These are phyloP conservation scores for Hypanus sabinus DNA, from an alignment of 2,113 vertebrate species.

Conservation along the genomic window DNA sequence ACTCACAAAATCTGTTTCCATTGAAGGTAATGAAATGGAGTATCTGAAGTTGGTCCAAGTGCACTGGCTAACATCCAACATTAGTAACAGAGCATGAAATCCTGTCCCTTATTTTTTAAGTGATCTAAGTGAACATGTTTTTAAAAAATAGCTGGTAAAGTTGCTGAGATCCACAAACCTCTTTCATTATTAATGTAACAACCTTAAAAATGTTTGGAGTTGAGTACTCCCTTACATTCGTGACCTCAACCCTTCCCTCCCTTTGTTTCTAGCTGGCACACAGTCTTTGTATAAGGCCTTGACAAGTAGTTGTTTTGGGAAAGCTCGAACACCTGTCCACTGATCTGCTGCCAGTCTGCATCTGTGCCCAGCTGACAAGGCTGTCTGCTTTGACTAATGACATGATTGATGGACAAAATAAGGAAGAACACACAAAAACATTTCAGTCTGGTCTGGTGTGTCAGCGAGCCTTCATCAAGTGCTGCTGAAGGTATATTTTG, in stretches of 20 bases:
- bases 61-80: too few relatives aligned
- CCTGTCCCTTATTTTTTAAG: not conserved
- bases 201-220: not conserved
- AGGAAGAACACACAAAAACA: slow-evolving; percentile 75
- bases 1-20: too few relatives aligned
- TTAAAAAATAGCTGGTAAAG: not conserved
- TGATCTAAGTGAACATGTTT: not conserved
- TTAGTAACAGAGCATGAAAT: too few relatives aligned
- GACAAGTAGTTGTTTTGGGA: slow-evolving; percentile 61
- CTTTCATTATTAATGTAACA: slow-evolving; percentile 20
- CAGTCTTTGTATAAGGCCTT: slow-evolving; percentile 62
- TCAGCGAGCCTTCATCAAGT: slow-evolving; percentile 82
- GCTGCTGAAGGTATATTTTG: slow-evolving; percentile 82
- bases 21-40: too few relatives aligned
- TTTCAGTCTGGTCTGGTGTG: slow-evolving; percentile 77
- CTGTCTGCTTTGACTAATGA: slow-evolving; percentile 88
- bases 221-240: slow-evolving; percentile 30
- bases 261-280: slow-evolving; percentile 50
- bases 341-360: slow-evolving; percentile 68
- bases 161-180: not conserved
- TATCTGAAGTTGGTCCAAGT: too few relatives aligned
- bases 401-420: slow-evolving; percentile 88
- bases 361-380: slow-evolving; percentile 70
- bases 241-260: slow-evolving; percentile 8
- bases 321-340: slow-evolving; percentile 74